A percentile compares a stretch with the other conserved stretches of the same genome.
These are phyloP conservation scores for Enteromius trimaculatus DNA, from an alignment of 2,797 vertebrate species.

Conservation along the genomic window DNA sequence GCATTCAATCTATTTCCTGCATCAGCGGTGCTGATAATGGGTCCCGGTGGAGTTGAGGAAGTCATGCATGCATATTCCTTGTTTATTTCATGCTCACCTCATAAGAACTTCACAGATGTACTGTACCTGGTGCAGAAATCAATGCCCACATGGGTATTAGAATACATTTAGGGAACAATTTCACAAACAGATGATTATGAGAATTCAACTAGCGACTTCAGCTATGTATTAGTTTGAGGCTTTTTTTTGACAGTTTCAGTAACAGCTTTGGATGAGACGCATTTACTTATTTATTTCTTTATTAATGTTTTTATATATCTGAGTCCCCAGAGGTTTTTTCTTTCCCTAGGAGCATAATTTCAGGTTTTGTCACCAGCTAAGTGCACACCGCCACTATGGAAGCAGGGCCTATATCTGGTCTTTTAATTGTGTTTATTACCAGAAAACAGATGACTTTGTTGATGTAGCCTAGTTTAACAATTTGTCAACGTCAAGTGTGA, in stretches of 20 bases:
- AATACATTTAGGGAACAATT: conserved; percentile 29
- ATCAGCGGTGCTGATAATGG: conserved; percentile 81
- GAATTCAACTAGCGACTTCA: neutral
- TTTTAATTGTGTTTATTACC: neutral
- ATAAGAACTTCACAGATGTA: conserved; percentile 61
- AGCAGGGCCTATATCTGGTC: neutral
- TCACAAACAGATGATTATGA: conserved; percentile 36
- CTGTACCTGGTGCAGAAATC: conserved; percentile 31
- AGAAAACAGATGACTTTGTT: neutral
- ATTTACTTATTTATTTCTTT: conserved; percentile 22
- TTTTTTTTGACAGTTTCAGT: conserved; percentile 28
- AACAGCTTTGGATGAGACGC: conserved; percentile 8
- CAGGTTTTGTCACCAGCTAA: conserved; percentile 16
- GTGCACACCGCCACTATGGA: neutral
- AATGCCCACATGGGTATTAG: conserved; percentile 32
- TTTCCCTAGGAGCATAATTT: conserved; percentile 32
- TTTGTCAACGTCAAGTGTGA: neutral
- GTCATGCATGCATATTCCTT: conserved; percentile 66
- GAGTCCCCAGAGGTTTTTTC: conserved; percentile 12
- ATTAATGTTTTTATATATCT: neutral
- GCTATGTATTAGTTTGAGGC: conserved; percentile 11
- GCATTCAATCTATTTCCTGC: conserved; percentile 81
- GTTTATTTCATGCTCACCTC: conserved; percentile 67
- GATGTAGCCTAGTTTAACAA: neutral
- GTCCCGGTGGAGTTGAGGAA: conserved; percentile 72